Evolutionary conservation across 2,113 vertebrate genomes (phyloP), one percentile per base, ranked within the genome.

Genomic region (Ovis canadensis): DNA sequence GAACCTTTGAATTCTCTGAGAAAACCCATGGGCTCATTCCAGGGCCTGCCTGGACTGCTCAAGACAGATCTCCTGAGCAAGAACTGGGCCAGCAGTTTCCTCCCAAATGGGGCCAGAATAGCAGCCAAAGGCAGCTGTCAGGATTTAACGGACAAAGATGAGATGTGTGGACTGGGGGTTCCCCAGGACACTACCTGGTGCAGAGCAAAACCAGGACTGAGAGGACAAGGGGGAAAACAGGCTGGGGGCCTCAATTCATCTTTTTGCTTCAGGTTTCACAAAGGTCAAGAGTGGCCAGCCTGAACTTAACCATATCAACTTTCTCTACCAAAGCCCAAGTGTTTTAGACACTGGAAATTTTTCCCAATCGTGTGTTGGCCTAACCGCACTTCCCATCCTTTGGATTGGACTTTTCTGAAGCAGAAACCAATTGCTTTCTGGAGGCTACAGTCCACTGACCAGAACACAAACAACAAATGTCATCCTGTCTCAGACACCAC

Each of bases 381-480:
- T 87, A 48, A 45, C 7, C 23, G 54, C 43, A 43, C 81, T 96
- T 90, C 85, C 43, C 45, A 15, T 84, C 64, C 45, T 90, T 74
- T 90, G 83, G 50, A 87, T 0, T 15, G 50, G 40, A 31, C 77
- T 92, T 80, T n/a, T 64, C 74, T 57, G 33, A 80, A 93, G 36
- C 45, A 90, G 59, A 96, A 96, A 92, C 40, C 50, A 87, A 92
- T 74, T 91, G 74, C 64, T 74, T 60, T 95, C 62, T 60, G 64
- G 88, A 82, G 43, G 62, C 11, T 21, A 78, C 64, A 77, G 54
- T 74, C 55, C 59, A 82, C 88, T 60, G 80, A 60, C 52, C 13
- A 36, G 67, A 60, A 89, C 83, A 91, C 74, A 96, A 96, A 88
- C 91, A 94, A 80, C 77, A 91, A 71, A 95, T 88, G 82, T 95